These are phyloP conservation scores for Maccullochella peelii DNA, from an alignment of 2,113 vertebrate species.

Conservation along the genomic window DNA sequence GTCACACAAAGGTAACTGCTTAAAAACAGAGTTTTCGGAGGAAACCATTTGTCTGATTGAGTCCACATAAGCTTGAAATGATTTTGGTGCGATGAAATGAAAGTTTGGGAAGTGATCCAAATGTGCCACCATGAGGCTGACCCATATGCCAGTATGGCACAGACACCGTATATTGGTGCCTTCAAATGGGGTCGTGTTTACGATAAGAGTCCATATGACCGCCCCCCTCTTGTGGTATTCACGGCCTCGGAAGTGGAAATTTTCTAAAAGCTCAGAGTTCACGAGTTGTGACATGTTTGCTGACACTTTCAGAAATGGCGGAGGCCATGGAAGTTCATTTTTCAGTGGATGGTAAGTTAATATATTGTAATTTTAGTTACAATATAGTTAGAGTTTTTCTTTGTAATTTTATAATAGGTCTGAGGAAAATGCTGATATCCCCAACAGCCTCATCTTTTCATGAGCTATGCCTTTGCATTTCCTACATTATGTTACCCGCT, in stretches of 20 bases:
- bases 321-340: background rate
- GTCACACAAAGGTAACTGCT: slow-evolving; percentile 29
- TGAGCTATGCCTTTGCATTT: too few species aligned
- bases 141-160: background rate
- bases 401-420: too few species aligned
- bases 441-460: too few species aligned
- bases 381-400: too few species aligned
- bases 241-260: too few species aligned
- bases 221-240: too few species aligned
- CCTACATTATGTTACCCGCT: too few species aligned
- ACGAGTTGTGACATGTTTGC: background rate
- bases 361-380: background rate
- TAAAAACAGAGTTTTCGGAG: background rate
- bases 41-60: slow-evolving; percentile 42
- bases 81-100: slow-evolving; percentile 12
- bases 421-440: too few species aligned
- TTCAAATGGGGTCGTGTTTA: too few species aligned
- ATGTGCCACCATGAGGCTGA: slow-evolving; percentile 9
- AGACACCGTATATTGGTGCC: background rate
- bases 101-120: background rate
- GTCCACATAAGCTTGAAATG: slow-evolving; percentile 21
- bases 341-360: background rate
- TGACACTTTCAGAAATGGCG: background rate
- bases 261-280: background rate
- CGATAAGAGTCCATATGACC: too few species aligned